Evolutionary conservation across 2,797 vertebrate genomes (phyloP).

Genomic region (Liasis olivaceus): DNA sequence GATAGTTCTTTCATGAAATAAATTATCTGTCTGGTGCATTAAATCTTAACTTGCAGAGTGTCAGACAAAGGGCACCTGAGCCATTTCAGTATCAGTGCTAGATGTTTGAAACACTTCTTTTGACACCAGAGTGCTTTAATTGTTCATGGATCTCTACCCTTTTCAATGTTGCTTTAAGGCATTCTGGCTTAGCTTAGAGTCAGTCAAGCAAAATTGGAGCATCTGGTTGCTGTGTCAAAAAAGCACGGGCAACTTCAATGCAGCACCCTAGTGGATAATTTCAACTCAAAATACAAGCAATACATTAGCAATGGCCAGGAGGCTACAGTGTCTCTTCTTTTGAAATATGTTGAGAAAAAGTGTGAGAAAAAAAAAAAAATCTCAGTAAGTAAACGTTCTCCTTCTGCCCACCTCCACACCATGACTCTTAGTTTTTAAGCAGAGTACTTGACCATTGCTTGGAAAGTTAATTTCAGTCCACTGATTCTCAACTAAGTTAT

Average conservation of each 20-base stretch:
- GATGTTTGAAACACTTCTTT: constrained; percentile 47
- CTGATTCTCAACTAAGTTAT: constrained; percentile 26
- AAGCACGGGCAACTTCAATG: constrained; percentile 59
- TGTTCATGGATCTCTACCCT: constrained; percentile 52
- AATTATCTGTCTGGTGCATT: constrained; percentile 13
- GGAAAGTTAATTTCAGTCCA: constrained; percentile 37
- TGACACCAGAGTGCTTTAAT: constrained; percentile 35
- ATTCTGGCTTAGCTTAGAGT: constrained; percentile 61
- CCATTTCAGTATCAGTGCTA: constrained; percentile 49
- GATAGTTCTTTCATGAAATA: background rate
- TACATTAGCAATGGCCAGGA: constrained; percentile 48
- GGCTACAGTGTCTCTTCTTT: constrained; percentile 49
- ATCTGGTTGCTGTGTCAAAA: constrained; percentile 68
- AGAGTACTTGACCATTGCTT: constrained; percentile 49
- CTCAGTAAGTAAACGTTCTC: background rate
- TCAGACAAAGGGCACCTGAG: constrained; percentile 41
- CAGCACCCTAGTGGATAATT: constrained; percentile 60
- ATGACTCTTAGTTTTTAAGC: constrained; percentile 30
- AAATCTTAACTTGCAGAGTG: background rate
- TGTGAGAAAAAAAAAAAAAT: background rate
- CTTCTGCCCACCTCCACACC: background rate
- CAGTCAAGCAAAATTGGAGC: constrained; percentile 71
- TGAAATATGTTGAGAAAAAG: constrained; percentile 52
- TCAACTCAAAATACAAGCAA: constrained; percentile 61
- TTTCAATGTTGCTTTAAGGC: constrained; percentile 52